A percentile compares a stretch with the other conserved stretches of the same genome.
Evolutionary conservation across 2,113 vertebrate genomes (phyloP).

Genomic region (Orycteropus afer): DNA sequence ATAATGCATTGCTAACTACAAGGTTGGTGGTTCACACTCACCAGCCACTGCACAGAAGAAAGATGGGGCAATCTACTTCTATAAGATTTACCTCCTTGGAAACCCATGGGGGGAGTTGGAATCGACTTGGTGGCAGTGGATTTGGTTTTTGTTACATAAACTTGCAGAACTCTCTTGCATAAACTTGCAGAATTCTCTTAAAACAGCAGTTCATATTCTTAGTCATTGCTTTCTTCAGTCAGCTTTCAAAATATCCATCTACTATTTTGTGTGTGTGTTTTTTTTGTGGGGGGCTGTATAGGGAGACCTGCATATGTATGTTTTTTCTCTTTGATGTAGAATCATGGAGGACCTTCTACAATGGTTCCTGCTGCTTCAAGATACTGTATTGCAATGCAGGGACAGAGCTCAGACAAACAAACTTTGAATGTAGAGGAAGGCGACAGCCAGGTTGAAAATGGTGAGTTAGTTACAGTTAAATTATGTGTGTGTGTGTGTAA

Average conservation of each 20-base stretch:
- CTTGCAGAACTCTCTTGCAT: too few relatives aligned
- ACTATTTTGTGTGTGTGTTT: not conserved
- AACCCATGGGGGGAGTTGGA: too few relatives aligned
- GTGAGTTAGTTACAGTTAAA: slow-evolving; percentile 77
- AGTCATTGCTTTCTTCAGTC: not conserved
- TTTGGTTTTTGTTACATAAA: too few relatives aligned
- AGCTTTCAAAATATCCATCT: not conserved
- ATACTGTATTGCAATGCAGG: slow-evolving; percentile 86
- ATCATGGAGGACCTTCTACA: slow-evolving; percentile 76
- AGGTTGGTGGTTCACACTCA: too few relatives aligned
- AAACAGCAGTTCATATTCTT: not conserved
- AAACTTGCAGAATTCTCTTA: not conserved
- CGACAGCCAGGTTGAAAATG: slow-evolving; percentile 84
- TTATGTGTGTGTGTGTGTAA: not conserved
- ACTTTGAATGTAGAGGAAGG: slow-evolving; percentile 85
- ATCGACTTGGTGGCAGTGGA: too few relatives aligned
- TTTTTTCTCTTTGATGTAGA: slow-evolving; percentile 78
- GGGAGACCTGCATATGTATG: not conserved
- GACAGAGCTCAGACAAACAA: slow-evolving; percentile 82
- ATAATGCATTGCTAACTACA: too few relatives aligned
- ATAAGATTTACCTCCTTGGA: too few relatives aligned
- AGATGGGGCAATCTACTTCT: too few relatives aligned
- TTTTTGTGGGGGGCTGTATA: not conserved
- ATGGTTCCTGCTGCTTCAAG: slow-evolving; percentile 83
- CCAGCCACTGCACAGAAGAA: too few relatives aligned